Evolutionary conservation across 2,797 vertebrate species (phyloP).

Genomic region (Leptatherina wallacei): DNA sequence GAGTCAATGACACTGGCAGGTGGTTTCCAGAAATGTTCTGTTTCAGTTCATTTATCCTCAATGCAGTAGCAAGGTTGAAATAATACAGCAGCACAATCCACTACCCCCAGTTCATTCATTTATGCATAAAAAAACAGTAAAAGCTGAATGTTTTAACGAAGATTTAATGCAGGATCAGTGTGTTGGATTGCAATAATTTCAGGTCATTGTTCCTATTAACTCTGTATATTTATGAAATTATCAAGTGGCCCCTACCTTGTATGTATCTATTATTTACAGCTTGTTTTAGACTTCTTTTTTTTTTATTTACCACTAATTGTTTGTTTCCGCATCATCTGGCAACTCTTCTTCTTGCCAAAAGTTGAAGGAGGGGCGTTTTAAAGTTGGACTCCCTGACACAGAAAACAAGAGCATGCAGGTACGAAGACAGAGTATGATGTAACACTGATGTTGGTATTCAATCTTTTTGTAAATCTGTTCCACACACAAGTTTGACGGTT

Average conservation of each 20-base stretch:
- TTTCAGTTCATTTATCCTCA: too few species aligned
- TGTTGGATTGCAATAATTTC: too few species aligned
- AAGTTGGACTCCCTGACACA: neutral
- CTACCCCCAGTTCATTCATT: neutral
- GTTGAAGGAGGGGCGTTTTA: neutral
- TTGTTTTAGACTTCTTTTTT: too few species aligned
- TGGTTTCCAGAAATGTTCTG: too few species aligned
- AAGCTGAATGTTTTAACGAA: too few species aligned
- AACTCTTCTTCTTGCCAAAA: neutral
- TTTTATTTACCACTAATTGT: neutral
- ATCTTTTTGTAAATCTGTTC: constrained; percentile 10
- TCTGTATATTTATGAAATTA: too few species aligned
- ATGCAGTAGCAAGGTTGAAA: neutral
- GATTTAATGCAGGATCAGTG: neutral
- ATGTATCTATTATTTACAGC: too few species aligned
- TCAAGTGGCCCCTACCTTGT: too few species aligned
- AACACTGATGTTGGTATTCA: neutral
- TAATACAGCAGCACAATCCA: neutral
- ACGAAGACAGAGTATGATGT: neutral
- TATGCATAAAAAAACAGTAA: neutral
- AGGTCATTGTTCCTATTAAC: neutral
- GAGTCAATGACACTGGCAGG: too few species aligned
- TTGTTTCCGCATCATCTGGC: neutral
- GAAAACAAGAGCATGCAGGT: neutral
- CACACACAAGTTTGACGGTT: neutral